Evolutionary conservation across 2,888 invertebrate species (phyloP).

Genomic region (Andricus curvator): DNA sequence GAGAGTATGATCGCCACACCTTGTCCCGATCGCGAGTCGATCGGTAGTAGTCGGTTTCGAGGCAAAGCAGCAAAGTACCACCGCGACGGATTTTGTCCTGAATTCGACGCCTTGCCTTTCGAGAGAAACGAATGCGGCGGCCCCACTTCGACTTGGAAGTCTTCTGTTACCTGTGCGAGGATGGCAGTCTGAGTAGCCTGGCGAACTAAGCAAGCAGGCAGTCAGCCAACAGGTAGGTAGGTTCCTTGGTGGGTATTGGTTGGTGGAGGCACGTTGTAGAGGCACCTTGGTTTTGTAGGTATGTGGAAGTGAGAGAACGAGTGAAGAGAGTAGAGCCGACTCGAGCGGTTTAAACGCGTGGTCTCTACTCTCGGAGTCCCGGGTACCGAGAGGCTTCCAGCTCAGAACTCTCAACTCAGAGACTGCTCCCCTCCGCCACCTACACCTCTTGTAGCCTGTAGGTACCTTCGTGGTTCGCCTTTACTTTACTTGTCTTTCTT

Average conservation of each 20-base stretch:
- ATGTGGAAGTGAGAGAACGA: slow-evolving; percentile 11
- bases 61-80: slow-evolving; percentile 42
- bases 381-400: slow-evolving; percentile 11
- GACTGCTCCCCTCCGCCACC: slow-evolving; percentile 10
- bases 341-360: background rate
- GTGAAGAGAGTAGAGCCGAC: slow-evolving; percentile 10
- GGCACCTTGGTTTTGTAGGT: slow-evolving; percentile 24
- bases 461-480: slow-evolving; percentile 29
- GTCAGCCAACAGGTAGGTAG: slow-evolving; percentile 1
- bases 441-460: slow-evolving; percentile 7
- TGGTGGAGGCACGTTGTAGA: slow-evolving; percentile 21
- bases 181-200: background rate
- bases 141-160: slow-evolving; percentile 11
- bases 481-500: background rate
- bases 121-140: slow-evolving; percentile 49
- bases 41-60: slow-evolving; percentile 62
- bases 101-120: slow-evolving; percentile 64
- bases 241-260: slow-evolving; percentile 14
- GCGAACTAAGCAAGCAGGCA: slow-evolving; percentile 2
- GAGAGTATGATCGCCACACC: slow-evolving; percentile 66
- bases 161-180: slow-evolving; percentile 27
- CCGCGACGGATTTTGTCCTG: slow-evolving; percentile 69
- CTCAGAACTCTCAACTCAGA: background rate
- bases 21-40: slow-evolving; percentile 65
- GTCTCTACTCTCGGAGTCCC: background rate